Conservation (phyloP, 2,888 invertebrate species). For the Meiosimyza platycephala region DNA sequence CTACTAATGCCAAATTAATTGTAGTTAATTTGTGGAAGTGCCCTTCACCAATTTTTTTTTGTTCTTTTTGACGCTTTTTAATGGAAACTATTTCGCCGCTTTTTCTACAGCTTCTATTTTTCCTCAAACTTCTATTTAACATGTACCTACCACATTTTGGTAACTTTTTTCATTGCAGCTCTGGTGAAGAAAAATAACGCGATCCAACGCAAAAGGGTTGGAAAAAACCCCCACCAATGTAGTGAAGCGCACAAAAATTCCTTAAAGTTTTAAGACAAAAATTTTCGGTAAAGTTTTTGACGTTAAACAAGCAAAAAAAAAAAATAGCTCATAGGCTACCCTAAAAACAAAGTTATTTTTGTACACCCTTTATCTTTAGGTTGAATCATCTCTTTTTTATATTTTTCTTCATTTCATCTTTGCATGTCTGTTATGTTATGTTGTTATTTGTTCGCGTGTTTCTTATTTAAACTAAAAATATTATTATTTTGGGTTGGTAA, state of each 20-base stretch:
- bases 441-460: conserved; percentile 20
- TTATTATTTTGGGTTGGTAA: too few relatives aligned
- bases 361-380: conserved; percentile 2
- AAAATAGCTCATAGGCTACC: not conserved
- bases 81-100: conserved; percentile 46
- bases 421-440: conserved; percentile 17
- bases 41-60: too few relatives aligned
- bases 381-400: not conserved
- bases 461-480: not conserved
- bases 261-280: conserved; percentile 59
- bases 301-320: conserved; percentile 15
- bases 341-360: not conserved
- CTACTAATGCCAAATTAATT: too few relatives aligned
- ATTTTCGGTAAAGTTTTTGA: conserved; percentile 50
- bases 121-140: too few relatives aligned
- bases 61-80: conserved; percentile 9
- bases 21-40: too few relatives aligned
- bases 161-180: too few relatives aligned
- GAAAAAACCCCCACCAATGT: not conserved
- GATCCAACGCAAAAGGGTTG: not conserved
- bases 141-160: too few relatives aligned
- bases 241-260: conserved; percentile 52
- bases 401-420: conserved; percentile 16
- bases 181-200: conserved; percentile 3
- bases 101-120: conserved; percentile 6